A percentile compares a stretch with the other conserved stretches of the same genome.
Conservation (phyloP, 2,797 vertebrate species). For the Otolemur crassicaudatus region DNA sequence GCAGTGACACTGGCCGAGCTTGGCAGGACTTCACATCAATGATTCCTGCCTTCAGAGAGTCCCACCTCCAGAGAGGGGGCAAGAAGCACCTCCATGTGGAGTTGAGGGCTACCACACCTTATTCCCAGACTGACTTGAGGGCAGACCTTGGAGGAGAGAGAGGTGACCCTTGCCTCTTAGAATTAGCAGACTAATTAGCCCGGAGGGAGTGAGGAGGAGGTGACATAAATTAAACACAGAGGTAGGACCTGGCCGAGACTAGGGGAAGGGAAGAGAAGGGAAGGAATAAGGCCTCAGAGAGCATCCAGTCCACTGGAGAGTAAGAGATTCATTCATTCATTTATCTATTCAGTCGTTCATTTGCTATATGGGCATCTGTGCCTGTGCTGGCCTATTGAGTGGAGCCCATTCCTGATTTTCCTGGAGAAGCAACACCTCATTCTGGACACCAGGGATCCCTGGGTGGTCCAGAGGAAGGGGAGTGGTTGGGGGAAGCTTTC, state of each 20-base stretch:
- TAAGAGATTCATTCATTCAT: neutral
- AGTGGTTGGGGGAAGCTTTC: neutral
- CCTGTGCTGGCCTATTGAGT: neutral
- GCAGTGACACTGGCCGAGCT: accelerated
- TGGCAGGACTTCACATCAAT: neutral
- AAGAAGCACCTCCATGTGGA: neutral
- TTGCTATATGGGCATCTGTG: neutral
- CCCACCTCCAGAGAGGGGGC: neutral
- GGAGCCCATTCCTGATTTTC: neutral
- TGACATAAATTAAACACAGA: neutral
- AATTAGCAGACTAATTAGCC: neutral
- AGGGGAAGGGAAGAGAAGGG: neutral
- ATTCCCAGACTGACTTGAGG: neutral
- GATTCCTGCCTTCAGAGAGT: neutral
- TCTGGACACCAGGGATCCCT: neutral
- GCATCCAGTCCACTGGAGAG: neutral
- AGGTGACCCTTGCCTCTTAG: neutral
- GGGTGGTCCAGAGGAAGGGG: neutral
- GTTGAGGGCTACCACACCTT: neutral
- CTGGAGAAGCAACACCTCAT: neutral
- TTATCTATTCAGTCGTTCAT: neutral
- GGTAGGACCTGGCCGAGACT: too few relatives aligned
- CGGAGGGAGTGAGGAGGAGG: neutral
- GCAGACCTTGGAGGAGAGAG: neutral
- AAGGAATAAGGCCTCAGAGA: neutral